Conservation (phyloP, 2,797 vertebrate genomes). For the Fringilla coelebs region DNA sequence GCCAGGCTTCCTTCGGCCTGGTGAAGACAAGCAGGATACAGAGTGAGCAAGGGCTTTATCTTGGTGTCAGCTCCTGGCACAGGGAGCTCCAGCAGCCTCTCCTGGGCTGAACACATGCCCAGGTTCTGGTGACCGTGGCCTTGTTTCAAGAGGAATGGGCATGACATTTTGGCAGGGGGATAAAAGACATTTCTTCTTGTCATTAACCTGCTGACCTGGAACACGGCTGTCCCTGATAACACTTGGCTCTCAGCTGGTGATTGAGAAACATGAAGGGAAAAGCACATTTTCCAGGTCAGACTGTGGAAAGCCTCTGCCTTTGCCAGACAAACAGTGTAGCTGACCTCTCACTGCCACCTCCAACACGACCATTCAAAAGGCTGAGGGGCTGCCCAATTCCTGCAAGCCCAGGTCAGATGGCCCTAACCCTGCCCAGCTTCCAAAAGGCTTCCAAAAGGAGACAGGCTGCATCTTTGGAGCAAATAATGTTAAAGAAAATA, state of each 20-base stretch:
- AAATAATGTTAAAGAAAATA: not conserved
- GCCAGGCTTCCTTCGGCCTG: not conserved
- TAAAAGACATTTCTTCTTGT: not conserved
- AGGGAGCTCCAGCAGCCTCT: not conserved
- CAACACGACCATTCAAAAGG: not conserved
- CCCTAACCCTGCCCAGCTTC: not conserved
- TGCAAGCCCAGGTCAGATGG: not conserved
- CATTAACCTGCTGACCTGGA: not conserved
- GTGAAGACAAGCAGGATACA: not conserved
- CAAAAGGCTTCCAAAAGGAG: not conserved
- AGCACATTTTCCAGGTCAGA: not conserved
- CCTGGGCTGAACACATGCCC: not conserved
- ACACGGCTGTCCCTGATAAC: not conserved
- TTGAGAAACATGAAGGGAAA: not conserved
- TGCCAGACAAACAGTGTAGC: not conserved
- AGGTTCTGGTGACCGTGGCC: not conserved
- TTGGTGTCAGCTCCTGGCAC: not conserved
- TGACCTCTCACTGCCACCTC: not conserved
- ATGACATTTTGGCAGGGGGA: not conserved
- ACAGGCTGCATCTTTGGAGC: not conserved
- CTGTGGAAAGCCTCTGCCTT: not conserved
- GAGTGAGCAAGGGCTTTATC: not conserved
- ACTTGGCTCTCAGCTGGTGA: not conserved
- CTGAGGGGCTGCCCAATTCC: not conserved
- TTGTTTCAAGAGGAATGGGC: not conserved